phyloP scores from a whole-genome alignment of 1,140 invertebrate genomes.

The Bombyx mori region ASM3026992v2 NC_085117.1:7986001-7986500 shows the following conservation, averaged over 20 bases:
- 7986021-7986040: constrained; percentile 56
- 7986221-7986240: constrained; percentile 11
- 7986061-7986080: constrained; percentile 55
- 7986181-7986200: background rate
- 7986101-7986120: background rate
- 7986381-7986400: constrained; percentile 23
- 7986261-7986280: constrained; percentile 1
- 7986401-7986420: constrained; percentile 27
- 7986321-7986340: constrained; percentile 38
- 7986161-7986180: constrained; percentile 1
- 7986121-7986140: background rate
- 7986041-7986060: constrained; percentile 64
- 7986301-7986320: constrained; percentile 46
- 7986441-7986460: constrained; percentile 59
- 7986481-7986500: constrained; percentile 44
- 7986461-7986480: constrained; percentile 60
- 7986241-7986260: constrained; percentile 1
- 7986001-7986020: constrained; percentile 56
- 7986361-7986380: constrained; percentile 38
- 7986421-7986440: constrained; percentile 42
- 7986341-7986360: constrained; percentile 31
- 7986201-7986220: background rate
- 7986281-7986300: constrained; percentile 23
- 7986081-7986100: constrained; percentile 48
- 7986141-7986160: background rate